These are phyloP conservation scores for Nephrotoma guestfalica DNA, from an alignment of 2,888 invertebrate genomes.

Conservation along the genomic window DNA sequence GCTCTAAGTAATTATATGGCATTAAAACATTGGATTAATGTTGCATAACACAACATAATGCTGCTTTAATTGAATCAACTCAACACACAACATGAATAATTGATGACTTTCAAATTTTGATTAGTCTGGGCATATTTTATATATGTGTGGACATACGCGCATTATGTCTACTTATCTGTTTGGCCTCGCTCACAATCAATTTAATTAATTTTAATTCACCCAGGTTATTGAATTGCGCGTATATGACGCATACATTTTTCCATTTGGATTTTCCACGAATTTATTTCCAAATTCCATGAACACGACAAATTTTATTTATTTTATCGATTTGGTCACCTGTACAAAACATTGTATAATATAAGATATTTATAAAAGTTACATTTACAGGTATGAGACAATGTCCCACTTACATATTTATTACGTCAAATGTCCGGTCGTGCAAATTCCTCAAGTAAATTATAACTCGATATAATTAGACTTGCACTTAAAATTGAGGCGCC, in stretches of 20 bases:
- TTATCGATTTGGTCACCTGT: neutral
- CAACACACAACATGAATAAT: neutral
- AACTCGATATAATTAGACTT: neutral
- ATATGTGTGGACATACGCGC: too few relatives aligned
- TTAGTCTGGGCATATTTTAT: neutral
- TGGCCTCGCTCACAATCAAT: neutral
- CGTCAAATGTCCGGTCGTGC: neutral
- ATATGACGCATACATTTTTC: neutral
- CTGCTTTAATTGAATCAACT: neutral
- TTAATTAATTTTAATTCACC: neutral
- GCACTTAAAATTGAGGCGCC: neutral
- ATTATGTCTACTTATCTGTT: neutral
- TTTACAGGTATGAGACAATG: neutral
- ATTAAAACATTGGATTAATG: neutral
- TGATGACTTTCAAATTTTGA: neutral
- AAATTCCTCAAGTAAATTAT: neutral
- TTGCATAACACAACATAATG: neutral
- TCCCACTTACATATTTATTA: neutral
- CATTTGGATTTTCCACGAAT: neutral
- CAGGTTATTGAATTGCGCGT: neutral
- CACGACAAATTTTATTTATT: neutral
- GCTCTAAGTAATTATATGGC: neutral
- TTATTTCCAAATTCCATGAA: neutral
- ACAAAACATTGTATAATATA: neutral
- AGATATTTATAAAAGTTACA: neutral